Base-by-base conservation (phyloP, 2,113 vertebrate species). In the Cebus imitator region DNA sequence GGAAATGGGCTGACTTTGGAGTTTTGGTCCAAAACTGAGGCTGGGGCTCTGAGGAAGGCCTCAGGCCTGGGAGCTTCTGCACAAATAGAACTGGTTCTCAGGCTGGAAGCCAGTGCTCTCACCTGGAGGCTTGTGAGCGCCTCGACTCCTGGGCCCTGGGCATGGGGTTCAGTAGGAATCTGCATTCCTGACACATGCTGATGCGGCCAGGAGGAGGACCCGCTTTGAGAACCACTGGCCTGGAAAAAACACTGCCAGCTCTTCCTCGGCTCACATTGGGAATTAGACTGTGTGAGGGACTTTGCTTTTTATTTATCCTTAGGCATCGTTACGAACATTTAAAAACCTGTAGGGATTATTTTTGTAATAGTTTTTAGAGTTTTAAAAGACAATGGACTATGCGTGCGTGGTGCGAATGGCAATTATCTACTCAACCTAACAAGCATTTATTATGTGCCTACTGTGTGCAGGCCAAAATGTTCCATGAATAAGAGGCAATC, bases 381-480 rank as follows among this genome's bases (percentile, higher is more conserved):
- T 96, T 87, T 68, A 32, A 76, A 92, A 75, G 85, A 91, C 92
- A 96, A 79, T 0, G 8, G 92, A 76, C 88, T 87, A 45, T 66
- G 61, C 32, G 3, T 2, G 70, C 70, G 3, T 10, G 84, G 48
- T 72, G 50, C 32, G 93, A 68, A 52, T n/a, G 30, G 87, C 94
- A 87, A 80, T 87, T 76, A 87, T 66, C 75, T 87, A 25, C 58
- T 90, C 87, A 80, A 90, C 30, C 55, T 81, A 90, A 87, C 75
- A 35, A 84, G 84, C 64, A 64, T 80, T 16, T 32, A 96, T 87
- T 61, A 27, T 90, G 50, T 9, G 17, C 85, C 95, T 96, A 84
- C 92, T 92, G 90, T 96, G 90, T 96, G 84, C 95, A 66, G 85
- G 35, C 72, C 57, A 70, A 27, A 72, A 17, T 72, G 78, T 57